Conservation (phyloP, 2,888 invertebrate genomes). For the Leucophenga montana region DNA sequence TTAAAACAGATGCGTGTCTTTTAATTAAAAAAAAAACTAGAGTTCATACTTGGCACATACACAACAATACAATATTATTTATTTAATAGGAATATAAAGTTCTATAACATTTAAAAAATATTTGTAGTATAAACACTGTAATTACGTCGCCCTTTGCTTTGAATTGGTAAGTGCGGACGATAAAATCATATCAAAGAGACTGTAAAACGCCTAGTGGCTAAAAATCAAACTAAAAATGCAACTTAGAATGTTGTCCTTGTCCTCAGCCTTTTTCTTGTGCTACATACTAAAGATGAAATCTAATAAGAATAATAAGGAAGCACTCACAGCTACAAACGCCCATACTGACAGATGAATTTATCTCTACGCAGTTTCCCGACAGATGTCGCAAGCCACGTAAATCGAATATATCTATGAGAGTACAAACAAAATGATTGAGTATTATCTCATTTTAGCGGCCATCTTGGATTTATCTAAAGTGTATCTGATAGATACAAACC, state of each 20-base stretch:
- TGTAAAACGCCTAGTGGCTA: constrained; percentile 50
- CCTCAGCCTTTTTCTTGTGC: constrained; percentile 42
- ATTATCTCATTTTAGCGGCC: constrained; percentile 44
- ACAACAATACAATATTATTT: too few species aligned
- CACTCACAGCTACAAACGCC: constrained; percentile 23
- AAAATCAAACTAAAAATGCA: constrained; percentile 43
- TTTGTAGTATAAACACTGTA: too few species aligned
- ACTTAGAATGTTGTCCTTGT: not conserved
- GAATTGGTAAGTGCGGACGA: too few species aligned
- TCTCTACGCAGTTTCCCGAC: constrained; percentile 48
- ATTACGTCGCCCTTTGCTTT: too few species aligned
- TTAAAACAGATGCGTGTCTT: too few species aligned
- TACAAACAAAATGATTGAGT: not conserved
- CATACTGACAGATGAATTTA: constrained; percentile 15
- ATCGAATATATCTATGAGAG: constrained; percentile 13
- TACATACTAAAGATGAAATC: constrained; percentile 32
- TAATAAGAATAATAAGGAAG: constrained; percentile 32
- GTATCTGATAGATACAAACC: constrained; percentile 45
- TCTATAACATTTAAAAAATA: too few species aligned
- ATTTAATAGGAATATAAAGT: too few species aligned
- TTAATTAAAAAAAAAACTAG: too few species aligned
- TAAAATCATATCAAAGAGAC: not conserved
- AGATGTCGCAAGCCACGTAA: constrained; percentile 55
- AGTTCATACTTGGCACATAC: too few species aligned
- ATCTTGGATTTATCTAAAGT: constrained; percentile 68